Base-by-base conservation (phyloP, 23 tunicate species). In the Oikopleura vanhoeffeni region DNA sequence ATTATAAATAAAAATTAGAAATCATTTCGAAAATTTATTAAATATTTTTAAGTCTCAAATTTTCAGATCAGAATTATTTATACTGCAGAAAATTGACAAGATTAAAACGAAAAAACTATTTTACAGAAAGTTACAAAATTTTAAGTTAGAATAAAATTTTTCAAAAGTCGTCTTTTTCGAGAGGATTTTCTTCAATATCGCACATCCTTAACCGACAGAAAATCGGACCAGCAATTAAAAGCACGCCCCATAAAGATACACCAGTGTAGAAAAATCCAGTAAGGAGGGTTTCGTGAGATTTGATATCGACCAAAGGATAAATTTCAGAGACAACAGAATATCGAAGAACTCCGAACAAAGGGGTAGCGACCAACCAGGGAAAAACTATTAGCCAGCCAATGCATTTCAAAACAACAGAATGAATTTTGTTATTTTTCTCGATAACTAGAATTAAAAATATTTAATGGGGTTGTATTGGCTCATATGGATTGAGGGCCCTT, bases 131-230 rank as follows among this genome's bases (percentile, higher is more conserved):
- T n/a, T n/a, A n/a, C n/a, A n/a, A n/a, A n/a, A n/a, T n/a, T n/a
- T n/a, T n/a, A n/a, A n/a, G n/a, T n/a, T n/a, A n/a, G n/a, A n/a
- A n/a, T n/a, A n/a, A n/a, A n/a, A n/a, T n/a, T n/a, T n/a, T n/a
- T 71, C 32, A 71, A 30, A 71, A 71, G 35, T 90, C 94, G 41
- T 86, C 96, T 84, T 92, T 90, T 28, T 87, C 88, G 3, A 76
- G 83, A 18, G 76, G 84, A n/a, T 87, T 90, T 4, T 89, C 90
- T 1, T 84, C 87, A 32, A 41, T 32, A 0, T 88, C 87, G 84
- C 97, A 92, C 97, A 92, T 92, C 76, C 89, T 41, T 40, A 64
- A 76, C 83, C 87, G 89, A 85, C 97, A 92, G 86, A 92, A 92
- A 57, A 92, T 57, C 28, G 97, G 97, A 4, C 90, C 85, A 35